Conservation (phyloP, 2,113 vertebrate species). For the Dolichotis patagonum region DNA sequence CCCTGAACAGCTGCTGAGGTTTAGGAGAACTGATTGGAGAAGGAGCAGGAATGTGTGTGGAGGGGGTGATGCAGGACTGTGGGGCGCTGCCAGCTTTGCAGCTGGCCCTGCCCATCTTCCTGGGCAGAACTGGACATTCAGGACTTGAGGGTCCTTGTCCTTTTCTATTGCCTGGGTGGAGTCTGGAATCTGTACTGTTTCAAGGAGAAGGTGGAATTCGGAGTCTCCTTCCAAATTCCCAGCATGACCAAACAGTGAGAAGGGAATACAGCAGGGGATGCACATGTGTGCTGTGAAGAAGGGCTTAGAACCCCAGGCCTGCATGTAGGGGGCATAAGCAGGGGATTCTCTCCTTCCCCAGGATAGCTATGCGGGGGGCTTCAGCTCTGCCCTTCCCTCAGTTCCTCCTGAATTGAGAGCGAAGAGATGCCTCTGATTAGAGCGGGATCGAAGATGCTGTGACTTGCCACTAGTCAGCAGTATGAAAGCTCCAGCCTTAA, state of each 20-base stretch:
- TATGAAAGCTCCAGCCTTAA: background rate
- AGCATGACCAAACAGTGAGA: background rate
- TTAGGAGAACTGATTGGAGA: background rate
- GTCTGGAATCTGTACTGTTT: background rate
- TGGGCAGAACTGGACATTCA: background rate
- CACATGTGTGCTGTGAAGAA: background rate
- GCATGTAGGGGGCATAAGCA: background rate
- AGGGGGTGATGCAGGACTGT: background rate
- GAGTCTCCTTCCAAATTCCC: background rate
- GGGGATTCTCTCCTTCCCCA: background rate
- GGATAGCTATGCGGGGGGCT: background rate
- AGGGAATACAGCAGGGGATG: background rate
- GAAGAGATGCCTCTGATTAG: background rate
- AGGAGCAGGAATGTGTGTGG: conserved; percentile 52
- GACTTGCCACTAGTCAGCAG: background rate
- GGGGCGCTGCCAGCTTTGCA: conserved; percentile 24
- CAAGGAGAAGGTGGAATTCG: background rate
- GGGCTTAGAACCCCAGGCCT: background rate
- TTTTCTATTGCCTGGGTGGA: background rate
- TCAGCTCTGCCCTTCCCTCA: too few species aligned
- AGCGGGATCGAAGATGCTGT: background rate
- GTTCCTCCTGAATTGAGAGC: background rate
- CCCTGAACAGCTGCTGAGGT: conserved; percentile 67
- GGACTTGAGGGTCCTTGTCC: background rate
- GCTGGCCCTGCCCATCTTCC: conserved; percentile 62